Conservation (phyloP, 2,888 invertebrate genomes). For the Drepana falcataria region DNA sequence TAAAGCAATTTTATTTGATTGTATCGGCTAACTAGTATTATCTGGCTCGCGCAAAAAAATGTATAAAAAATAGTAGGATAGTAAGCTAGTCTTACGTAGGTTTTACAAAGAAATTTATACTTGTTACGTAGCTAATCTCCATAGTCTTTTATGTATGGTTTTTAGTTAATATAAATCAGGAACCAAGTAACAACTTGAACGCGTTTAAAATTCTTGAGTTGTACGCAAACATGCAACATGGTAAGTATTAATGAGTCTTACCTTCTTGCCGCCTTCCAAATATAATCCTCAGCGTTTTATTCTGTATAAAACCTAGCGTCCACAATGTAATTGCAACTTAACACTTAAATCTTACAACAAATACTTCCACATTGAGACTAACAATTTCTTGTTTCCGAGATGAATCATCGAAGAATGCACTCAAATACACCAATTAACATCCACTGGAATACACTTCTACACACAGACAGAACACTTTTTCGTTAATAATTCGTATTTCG, state of each 20-base stretch:
- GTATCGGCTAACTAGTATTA: no score
- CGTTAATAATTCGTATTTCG: slow-evolving; percentile 38
- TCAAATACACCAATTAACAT: slow-evolving; percentile 43
- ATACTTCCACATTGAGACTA: slow-evolving; percentile 50
- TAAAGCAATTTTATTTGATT: no score
- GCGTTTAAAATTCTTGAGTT: no score
- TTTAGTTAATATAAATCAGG: no score
- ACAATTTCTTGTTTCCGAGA: slow-evolving; percentile 69
- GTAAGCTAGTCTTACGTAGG: no score
- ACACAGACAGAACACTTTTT: slow-evolving; percentile 40
- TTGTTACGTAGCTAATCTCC: no score
- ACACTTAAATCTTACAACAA: slow-evolving; percentile 54
- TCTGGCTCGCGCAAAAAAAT: no score
- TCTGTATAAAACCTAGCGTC: slow-evolving; percentile 34
- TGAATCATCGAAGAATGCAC: slow-evolving; percentile 75
- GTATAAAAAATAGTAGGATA: no score
- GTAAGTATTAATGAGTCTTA: slow-evolving; percentile 6
- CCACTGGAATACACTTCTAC: slow-evolving; percentile 42
- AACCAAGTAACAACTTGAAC: no score
- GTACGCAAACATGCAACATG: no score
- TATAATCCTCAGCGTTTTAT: slow-evolving; percentile 25
- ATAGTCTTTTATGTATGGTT: no score
- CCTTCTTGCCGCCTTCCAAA: slow-evolving; percentile 26
- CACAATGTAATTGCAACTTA: slow-evolving; percentile 43
- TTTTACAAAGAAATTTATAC: no score